Evolutionary conservation across 2,888 invertebrate species (phyloP), one percentile per base, ranked within the genome.

Genomic region (Leptogaster cylindrica): DNA sequence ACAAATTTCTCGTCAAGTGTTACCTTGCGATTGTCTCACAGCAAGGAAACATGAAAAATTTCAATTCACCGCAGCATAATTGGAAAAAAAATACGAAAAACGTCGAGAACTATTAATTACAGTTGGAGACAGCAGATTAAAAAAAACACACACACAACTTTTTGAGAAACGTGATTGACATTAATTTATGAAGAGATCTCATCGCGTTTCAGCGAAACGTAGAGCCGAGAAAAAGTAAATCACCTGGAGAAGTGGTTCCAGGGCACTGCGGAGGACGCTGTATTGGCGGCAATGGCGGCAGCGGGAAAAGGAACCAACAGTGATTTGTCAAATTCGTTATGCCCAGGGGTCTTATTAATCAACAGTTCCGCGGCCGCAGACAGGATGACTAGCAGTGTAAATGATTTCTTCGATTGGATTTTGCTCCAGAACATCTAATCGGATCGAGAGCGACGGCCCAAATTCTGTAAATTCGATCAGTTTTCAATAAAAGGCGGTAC

Each of bases 311-410:
- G 23, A 46, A 23, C 27, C 50, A 41, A 14, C 58, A 61, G 61
- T 65, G 69, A 69, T 69, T 69, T 69, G 69, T 69, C 69, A 69
- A 69, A 67, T 69, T 69, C 61, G 69, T 69, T 65, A 65, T 69
- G 69, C 51, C 69, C 48, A 16, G 25, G 52, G 65, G 67, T 44
- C 67, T 65, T 67, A 69, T 67, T 69, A 69, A 69, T 69, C 69
- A 69, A 50, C 55, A 23, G 55, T n/a, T 36, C 25, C 25, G 18
- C 23, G 20, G 16, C 51, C 46, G 6, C 36, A 18, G 7, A 39
- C 7, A 25, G 23, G 46, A 31, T 16, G 46, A 18, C n/a, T 55
- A 10, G 63, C 46, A 28, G 16, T 28, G 3, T 10, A 14, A 44
- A 28, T 63, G 41, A 10, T 12, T 61, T 18, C 28, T 27, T 18